A percentile compares a stretch with the other conserved stretches of the same genome.
Evolutionary conservation across 2,797 vertebrate species (phyloP).

Genomic region (Pangasius sanitwongsei): DNA sequence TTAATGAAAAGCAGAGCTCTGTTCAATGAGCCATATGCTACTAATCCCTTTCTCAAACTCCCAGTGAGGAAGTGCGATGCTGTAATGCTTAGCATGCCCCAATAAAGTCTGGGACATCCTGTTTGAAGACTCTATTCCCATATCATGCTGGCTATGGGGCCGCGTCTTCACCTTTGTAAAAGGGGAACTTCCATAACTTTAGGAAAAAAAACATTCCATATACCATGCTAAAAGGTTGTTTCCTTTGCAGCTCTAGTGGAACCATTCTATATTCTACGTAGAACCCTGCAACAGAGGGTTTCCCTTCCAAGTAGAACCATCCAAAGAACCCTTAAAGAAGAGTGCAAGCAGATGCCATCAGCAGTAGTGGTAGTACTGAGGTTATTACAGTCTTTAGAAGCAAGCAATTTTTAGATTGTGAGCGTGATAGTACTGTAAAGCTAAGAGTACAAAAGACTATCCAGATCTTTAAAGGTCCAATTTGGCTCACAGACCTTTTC

Average conservation of each 20-base stretch:
- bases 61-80: slow-evolving; percentile 67
- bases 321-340: background rate
- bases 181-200: slow-evolving; percentile 12
- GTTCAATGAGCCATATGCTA: slow-evolving; percentile 64
- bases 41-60: slow-evolving; percentile 63
- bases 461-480: slow-evolving; percentile 41
- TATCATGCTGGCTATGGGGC: slow-evolving; percentile 46
- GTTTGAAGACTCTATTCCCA: slow-evolving; percentile 65
- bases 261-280: background rate
- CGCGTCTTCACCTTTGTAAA: slow-evolving; percentile 50
- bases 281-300: background rate
- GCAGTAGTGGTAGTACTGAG: slow-evolving; percentile 32
- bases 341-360: slow-evolving; percentile 27
- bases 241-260: background rate
- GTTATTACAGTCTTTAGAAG: slow-evolving; percentile 46
- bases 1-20: slow-evolving; percentile 65
- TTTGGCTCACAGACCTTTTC: slow-evolving; percentile 44
- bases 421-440: slow-evolving; percentile 39
- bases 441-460: slow-evolving; percentile 33
- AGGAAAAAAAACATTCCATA: background rate
- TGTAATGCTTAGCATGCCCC: slow-evolving; percentile 69
- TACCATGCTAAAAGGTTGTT: slow-evolving; percentile 1
- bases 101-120: slow-evolving; percentile 71
- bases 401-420: slow-evolving; percentile 27
- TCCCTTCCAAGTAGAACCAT: slow-evolving; percentile 2